These are phyloP conservation scores for Ostrea denselamellosa DNA, from an alignment of 1,140 invertebrate species.

Conservation along the genomic window DNA sequence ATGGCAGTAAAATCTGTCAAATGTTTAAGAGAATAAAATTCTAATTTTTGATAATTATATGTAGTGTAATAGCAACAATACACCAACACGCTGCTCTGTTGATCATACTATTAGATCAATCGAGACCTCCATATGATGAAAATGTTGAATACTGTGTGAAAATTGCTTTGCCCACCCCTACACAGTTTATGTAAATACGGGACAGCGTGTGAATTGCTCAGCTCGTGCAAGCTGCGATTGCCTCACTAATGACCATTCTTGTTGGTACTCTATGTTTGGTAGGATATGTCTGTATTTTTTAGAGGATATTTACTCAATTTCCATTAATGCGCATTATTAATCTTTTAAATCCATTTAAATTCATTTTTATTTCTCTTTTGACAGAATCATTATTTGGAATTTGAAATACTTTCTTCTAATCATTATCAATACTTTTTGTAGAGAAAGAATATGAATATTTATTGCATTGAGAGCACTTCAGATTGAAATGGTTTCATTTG, in stretches of 20 bases:
- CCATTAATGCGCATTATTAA: conserved; percentile 31
- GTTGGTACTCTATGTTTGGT: background rate
- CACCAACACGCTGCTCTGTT: background rate
- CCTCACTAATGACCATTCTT: conserved; percentile 13
- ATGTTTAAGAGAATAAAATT: background rate
- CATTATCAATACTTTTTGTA: background rate
- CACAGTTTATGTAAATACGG: background rate
- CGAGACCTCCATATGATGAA: background rate
- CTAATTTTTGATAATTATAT: conserved; percentile 1
- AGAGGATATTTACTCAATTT: conserved; percentile 22
- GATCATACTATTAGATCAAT: conserved; percentile 7
- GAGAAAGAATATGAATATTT: background rate
- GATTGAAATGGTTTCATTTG: background rate
- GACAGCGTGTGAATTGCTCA: conserved; percentile 31
- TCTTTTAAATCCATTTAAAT: conserved; percentile 39
- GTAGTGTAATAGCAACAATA: background rate
- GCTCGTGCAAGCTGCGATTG: conserved; percentile 25
- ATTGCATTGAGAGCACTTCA: conserved; percentile 14
- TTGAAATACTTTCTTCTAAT: conserved; percentile 28
- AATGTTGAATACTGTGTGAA: conserved; percentile 2
- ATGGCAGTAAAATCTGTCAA: background rate
- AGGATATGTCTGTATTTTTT: background rate
- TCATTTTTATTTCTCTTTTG: conserved; percentile 24
- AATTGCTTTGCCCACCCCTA: background rate
- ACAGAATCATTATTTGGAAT: conserved; percentile 23